phyloP scores from a whole-genome alignment of 2,113 vertebrate species.

The Saccopteryx bilineata region DNA sequence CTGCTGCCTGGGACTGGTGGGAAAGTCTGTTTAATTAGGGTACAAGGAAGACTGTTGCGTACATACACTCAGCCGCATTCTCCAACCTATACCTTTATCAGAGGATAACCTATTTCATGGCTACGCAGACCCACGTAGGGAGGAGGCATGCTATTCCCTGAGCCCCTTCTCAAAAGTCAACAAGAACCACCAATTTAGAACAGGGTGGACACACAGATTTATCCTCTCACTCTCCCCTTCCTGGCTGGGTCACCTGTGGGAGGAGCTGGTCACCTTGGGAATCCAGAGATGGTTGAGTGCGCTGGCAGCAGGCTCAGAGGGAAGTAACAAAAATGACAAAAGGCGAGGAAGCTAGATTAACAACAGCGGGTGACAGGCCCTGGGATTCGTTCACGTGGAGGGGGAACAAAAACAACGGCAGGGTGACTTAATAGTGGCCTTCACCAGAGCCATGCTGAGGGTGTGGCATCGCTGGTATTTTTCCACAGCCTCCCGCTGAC shows the following conservation, averaged over 20 bases:
- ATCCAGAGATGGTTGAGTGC: not conserved
- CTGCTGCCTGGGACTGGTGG: not conserved
- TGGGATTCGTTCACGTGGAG: not conserved
- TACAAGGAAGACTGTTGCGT: not conserved
- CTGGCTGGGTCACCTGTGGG: not conserved
- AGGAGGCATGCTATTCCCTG: not conserved
- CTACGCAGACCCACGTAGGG: not conserved
- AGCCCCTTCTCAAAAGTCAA: not conserved
- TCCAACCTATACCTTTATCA: not conserved
- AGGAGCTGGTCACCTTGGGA: not conserved
- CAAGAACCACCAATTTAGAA: not conserved
- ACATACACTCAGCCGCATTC: not conserved
- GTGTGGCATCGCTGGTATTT: constrained; percentile 68
- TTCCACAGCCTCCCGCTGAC: constrained; percentile 67
- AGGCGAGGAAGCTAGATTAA: not conserved
- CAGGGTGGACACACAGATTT: not conserved
- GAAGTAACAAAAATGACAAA: not conserved
- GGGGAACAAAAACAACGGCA: not conserved
- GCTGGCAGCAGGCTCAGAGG: not conserved
- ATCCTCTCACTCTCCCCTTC: not conserved
- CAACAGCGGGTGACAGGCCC: not conserved
- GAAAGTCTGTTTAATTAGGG: not conserved
- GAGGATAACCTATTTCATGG: not conserved
- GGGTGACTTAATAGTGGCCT: constrained; percentile 30
- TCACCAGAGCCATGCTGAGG: not conserved